These are phyloP conservation scores for Hypanus sabinus DNA, from an alignment of 2,113 vertebrate species.

Conservation along the genomic window DNA sequence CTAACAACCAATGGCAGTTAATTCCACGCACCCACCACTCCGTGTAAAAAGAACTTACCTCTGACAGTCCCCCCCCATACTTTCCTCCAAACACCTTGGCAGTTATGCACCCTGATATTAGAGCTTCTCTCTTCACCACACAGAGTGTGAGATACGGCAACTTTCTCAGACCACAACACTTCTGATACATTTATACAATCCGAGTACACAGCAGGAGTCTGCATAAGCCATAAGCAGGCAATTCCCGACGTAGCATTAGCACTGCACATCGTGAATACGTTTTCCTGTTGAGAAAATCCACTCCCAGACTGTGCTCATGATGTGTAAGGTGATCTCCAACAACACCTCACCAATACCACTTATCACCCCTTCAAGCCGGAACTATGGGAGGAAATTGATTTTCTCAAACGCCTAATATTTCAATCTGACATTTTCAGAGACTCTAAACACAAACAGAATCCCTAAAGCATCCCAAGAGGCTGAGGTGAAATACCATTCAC, in stretches of 20 bases:
- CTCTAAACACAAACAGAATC: background rate
- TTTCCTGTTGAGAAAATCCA: background rate
- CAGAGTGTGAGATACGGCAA: too few species aligned
- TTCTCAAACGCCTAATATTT: constrained; percentile 24
- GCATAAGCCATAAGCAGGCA: background rate
- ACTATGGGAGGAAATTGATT: constrained; percentile 9
- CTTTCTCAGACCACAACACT: too few species aligned
- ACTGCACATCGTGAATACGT: too few species aligned
- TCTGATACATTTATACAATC: background rate
- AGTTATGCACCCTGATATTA: too few species aligned
- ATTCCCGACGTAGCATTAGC: background rate
- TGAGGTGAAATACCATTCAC: background rate
- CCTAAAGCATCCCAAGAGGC: background rate
- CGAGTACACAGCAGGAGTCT: background rate
- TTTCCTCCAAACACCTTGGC: too few species aligned
- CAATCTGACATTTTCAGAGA: background rate
- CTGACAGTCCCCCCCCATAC: too few species aligned
- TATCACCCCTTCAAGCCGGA: background rate
- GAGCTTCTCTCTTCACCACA: too few species aligned
- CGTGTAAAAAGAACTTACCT: too few species aligned
- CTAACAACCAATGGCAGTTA: too few species aligned
- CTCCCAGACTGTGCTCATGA: background rate
- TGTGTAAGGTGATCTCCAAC: constrained; percentile 2
- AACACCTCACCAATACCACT: background rate
- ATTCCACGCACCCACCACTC: too few species aligned